Evolutionary conservation across 2,888 invertebrate species (phyloP), one percentile per base, ranked within the genome.

Genomic region (Philhelius pedissequus): DNA sequence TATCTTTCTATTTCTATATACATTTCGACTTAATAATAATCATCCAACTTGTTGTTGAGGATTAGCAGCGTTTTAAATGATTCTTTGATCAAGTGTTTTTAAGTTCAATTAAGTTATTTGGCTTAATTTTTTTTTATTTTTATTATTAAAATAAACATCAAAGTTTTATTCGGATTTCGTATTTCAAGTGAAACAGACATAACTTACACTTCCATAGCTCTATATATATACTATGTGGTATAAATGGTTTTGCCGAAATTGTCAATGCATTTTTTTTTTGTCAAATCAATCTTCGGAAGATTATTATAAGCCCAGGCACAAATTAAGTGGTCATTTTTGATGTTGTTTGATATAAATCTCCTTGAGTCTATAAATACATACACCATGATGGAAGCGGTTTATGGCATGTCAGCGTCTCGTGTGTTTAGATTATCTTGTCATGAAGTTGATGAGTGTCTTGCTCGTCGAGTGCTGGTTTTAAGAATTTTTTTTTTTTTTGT

Each of bases 1-100:
- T 50, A 54, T 79, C 11, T 66, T 8, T 27, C 5, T 60, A 4
- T 60, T 15, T 43, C 11, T 45, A 27, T 18, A 27, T 43, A 62
- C 62, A 35, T 74, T 80, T 40, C 68, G 62, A 69, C 27, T 60
- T 56, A 56, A 40, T 15, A 69, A 54, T 66, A 30, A 60, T 52
- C 52, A 78, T 82, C 54, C 70, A 83, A 83, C 83, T 74, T 83
- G 78, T 83, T 78, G 74, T 70, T 52, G 64, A 48, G 70, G 78
- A 83, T 79, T 83, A 74, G 52, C 15, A 68, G 48, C 22, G 25
- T 18, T 68, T 52, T 32, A 30, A 43, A 62, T 48, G 45, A 64
- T 64, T 48, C 45, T 40, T 40, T 50, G 50, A 62, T 52, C 13
- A 11, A 50, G 11, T 52, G 50, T 35, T 50, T 35, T 50, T 18